These are phyloP conservation scores for Philopedon plagiatum DNA, from an alignment of 2,888 invertebrate genomes.

Conservation along the genomic window DNA sequence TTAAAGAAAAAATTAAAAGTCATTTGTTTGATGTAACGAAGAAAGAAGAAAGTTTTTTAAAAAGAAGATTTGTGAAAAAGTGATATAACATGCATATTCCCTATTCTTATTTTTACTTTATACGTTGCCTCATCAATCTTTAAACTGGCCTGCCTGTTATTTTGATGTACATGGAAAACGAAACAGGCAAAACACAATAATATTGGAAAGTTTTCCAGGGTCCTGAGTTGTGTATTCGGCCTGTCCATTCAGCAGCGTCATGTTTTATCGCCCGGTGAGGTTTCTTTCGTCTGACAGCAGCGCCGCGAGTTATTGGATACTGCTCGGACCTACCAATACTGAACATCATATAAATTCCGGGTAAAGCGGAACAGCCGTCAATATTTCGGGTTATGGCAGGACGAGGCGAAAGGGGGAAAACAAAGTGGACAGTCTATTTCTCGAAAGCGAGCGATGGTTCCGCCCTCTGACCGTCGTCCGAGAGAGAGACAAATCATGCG, in stretches of 20 bases:
- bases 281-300: constrained; percentile 33
- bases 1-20: no score
- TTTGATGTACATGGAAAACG: background rate
- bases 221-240: constrained; percentile 34
- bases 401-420: constrained; percentile 21
- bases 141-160: background rate
- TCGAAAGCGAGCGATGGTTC: constrained; percentile 52
- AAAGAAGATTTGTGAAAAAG: no score
- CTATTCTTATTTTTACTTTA: background rate
- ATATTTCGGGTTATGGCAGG: constrained; percentile 47
- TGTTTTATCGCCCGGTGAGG: constrained; percentile 37
- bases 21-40: no score
- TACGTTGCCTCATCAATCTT: background rate
- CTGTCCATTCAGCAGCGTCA: constrained; percentile 32
- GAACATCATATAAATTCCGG: constrained; percentile 53
- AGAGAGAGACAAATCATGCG: constrained; percentile 48
- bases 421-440: constrained; percentile 68
- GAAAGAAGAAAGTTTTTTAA: no score
- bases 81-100: no score
- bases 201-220: constrained; percentile 20
- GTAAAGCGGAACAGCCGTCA: constrained; percentile 48
- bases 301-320: constrained; percentile 42
- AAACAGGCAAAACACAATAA: constrained; percentile 25
- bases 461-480: constrained; percentile 47
- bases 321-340: constrained; percentile 46